A percentile compares a stretch with the other conserved stretches of the same genome.
Evolutionary conservation across 2,113 vertebrate species (phyloP).

Genomic region (Mormyrus lacerda): DNA sequence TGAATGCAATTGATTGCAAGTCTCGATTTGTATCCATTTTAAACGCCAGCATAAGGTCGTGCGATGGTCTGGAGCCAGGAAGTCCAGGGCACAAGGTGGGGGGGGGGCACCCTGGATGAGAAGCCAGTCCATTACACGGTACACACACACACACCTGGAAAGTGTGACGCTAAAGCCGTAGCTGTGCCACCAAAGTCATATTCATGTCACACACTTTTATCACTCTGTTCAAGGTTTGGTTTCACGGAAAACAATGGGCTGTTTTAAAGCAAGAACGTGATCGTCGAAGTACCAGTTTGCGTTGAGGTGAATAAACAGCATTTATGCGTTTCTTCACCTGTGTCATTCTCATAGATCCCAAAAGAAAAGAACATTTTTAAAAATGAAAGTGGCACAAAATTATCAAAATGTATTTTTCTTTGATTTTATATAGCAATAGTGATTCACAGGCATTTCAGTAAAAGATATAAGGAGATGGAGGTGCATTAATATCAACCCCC

Average conservation of each 20-base stretch:
- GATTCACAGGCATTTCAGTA: neutral
- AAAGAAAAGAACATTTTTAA: neutral
- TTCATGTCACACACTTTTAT: neutral
- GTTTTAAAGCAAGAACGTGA: neutral
- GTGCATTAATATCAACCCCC: neutral
- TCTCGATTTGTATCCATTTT: neutral
- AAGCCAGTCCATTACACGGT: neutral
- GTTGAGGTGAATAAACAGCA: neutral
- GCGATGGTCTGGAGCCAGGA: neutral
- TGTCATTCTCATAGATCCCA: neutral
- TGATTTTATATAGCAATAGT: neutral
- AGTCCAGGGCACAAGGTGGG: neutral
- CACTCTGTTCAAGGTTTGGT: neutral
- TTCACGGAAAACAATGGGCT: neutral
- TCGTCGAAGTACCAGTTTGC: neutral
- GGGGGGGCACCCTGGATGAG: neutral
- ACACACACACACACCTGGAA: neutral
- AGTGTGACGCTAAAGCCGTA: neutral
- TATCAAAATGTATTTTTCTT: neutral
- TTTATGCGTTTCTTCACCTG: neutral
- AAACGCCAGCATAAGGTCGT: neutral
- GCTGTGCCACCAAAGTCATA: neutral
- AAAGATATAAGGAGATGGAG: neutral
- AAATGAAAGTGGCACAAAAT: neutral
- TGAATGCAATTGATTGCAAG: neutral